Base-by-base conservation (phyloP, 2,113 vertebrate species). In the Eudyptes chrysolophus region DNA sequence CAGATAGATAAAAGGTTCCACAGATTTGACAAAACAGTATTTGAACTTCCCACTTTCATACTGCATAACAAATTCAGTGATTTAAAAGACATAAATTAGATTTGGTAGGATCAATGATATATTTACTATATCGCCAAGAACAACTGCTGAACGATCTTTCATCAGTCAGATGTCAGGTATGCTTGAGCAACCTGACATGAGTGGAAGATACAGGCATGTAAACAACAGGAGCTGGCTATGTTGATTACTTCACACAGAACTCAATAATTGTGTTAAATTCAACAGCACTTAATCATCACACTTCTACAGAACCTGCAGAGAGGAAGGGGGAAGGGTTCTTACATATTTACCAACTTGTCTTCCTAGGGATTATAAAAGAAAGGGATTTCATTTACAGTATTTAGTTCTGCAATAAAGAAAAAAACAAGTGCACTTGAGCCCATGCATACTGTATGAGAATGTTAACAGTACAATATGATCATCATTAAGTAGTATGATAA, bases 361-460 rank as follows among this genome's bases (percentile, higher is more conserved):
- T 89, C 84, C 68, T 96, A 96, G 65, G 38, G 90, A 96, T 80
- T 86, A 95, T 87, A 96, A 97, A 96, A 96, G 61, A 95, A 97
- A 95, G 54, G 74, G 82, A 95, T 91, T 97, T 97, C 51, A 94
- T 83, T 96, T 97, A 97, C 80, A 95, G 87, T 92, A 93, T 92
- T 90, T 90, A 96, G 81, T 95, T 97, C 93, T 96, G 95, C 92
- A 97, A 84, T 96, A 96, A 97, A 97, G 97, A 88, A 96, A 96
- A 70, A 57, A 81, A 48, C 77, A 97, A 94, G 95, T 94, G 94
- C 97, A 97, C 95, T 96, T 98, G 94, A 98, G 90, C 84, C 96
- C 97, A 90, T 94, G 96, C 97, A 98, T 97, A 97, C 94, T 93
- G 29, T 72, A 96, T 91, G 94, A 94, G 85, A 97, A 97, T 84